Conservation (phyloP, 2,888 invertebrate species). For the Zygaena filipendulae region DNA sequence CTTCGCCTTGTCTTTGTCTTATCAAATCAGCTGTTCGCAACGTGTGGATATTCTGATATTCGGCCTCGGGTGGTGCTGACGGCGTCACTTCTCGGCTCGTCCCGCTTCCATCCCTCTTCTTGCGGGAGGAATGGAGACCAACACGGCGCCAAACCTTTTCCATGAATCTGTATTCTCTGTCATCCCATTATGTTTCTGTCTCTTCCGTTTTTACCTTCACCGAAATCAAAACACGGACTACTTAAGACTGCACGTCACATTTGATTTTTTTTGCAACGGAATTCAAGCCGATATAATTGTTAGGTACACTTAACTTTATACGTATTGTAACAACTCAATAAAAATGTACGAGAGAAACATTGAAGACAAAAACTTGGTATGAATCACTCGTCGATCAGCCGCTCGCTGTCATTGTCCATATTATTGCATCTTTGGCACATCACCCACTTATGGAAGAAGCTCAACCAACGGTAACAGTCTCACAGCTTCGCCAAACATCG, state of each 20-base stretch:
- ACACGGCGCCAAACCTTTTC: conserved; percentile 69
- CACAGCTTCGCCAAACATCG: no score
- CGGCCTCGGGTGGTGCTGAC: conserved; percentile 48
- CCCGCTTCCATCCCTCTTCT: conserved; percentile 67
- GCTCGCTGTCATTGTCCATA: conserved; percentile 44
- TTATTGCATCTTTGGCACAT: no score
- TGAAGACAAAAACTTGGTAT: no score
- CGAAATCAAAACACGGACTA: conserved; percentile 6
- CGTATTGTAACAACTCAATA: no score
- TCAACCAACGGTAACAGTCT: no score
- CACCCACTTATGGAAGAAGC: no score
- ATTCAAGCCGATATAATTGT: background rate
- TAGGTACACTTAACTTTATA: no score
- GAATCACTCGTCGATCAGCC: conserved; percentile 41
- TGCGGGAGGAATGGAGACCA: conserved; percentile 68
- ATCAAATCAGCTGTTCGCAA: conserved; percentile 63
- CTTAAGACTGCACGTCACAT: conserved; percentile 6
- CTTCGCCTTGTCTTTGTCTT: conserved; percentile 59
- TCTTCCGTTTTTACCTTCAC: conserved; percentile 16
- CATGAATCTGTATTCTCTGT: conserved; percentile 60
- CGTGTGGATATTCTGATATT: conserved; percentile 62
- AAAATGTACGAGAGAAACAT: no score
- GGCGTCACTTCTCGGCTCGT: conserved; percentile 54
- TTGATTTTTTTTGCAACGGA: background rate
- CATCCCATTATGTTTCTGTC: conserved; percentile 54